A percentile compares a stretch with the other conserved stretches of the same genome.
These are phyloP conservation scores for Ernsta delagoae DNA, from an alignment of 2,888 invertebrate species.

Conservation along the genomic window DNA sequence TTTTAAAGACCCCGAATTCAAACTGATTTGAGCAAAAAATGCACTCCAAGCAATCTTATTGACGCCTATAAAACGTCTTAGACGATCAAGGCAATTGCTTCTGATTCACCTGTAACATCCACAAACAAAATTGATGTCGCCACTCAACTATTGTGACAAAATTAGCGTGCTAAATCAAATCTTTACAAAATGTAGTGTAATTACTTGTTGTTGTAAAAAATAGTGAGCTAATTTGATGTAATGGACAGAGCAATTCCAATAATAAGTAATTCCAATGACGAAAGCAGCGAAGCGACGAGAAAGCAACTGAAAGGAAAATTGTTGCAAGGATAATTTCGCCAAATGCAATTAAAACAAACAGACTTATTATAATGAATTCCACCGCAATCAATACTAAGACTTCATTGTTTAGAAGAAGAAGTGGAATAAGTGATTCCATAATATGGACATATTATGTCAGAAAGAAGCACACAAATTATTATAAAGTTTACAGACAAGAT, in stretches of 20 bases:
- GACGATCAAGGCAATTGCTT: too few relatives aligned
- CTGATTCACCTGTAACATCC: neutral
- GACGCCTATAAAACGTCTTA: too few relatives aligned
- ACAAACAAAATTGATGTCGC: neutral
- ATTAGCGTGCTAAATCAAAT: constrained; percentile 8
- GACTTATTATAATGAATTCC: too few relatives aligned
- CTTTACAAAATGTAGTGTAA: constrained; percentile 9
- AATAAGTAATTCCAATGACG: constrained; percentile 30
- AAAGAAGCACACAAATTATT: too few relatives aligned
- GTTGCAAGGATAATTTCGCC: constrained; percentile 17
- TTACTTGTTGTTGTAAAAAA: constrained; percentile 19
- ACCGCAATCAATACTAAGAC: too few relatives aligned
- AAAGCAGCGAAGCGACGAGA: constrained; percentile 20
- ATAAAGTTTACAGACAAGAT: too few relatives aligned
- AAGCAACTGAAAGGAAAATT: constrained; percentile 25
- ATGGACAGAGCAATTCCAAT: constrained; percentile 23
- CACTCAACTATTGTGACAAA: constrained; percentile 2
- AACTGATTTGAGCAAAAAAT: too few relatives aligned
- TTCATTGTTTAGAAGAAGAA: too few relatives aligned
- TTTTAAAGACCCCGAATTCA: too few relatives aligned
- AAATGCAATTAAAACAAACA: neutral
- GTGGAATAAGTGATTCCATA: too few relatives aligned
- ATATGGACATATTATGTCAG: too few relatives aligned
- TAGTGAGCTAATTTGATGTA: constrained; percentile 13
- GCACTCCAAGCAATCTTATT: too few relatives aligned